These are phyloP conservation scores for Sebastiscus tertius DNA, from an alignment of 2,797 vertebrate genomes.

Conservation along the genomic window DNA sequence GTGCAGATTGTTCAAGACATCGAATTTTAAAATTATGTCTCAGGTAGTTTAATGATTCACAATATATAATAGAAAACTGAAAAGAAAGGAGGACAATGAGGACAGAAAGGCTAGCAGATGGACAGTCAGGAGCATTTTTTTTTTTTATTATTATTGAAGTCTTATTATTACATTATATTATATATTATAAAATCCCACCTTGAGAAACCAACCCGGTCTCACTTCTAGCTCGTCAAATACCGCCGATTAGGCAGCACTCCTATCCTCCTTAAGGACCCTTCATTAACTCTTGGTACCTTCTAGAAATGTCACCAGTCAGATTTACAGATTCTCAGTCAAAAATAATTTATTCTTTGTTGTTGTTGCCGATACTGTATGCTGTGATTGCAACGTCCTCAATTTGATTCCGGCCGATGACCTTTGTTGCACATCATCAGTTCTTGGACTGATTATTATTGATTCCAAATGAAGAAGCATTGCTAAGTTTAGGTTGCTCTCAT, in stretches of 20 bases:
- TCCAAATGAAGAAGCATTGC: not conserved
- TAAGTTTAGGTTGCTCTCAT: too few relatives aligned
- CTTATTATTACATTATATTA: not conserved
- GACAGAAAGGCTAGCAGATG: not conserved
- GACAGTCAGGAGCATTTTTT: not conserved
- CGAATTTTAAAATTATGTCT: not conserved
- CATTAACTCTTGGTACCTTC: not conserved
- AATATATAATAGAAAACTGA: not conserved
- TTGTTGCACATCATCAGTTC: not conserved
- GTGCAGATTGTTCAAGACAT: not conserved
- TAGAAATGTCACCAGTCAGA: constrained; percentile 8
- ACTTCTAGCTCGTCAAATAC: not conserved
- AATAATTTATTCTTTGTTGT: not conserved
- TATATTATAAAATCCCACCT: not conserved
- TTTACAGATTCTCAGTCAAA: not conserved
- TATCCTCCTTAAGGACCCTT: not conserved
- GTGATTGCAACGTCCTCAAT: not conserved
- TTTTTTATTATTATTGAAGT: not conserved
- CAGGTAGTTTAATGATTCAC: not conserved
- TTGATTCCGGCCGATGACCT: not conserved
- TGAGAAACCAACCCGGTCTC: not conserved
- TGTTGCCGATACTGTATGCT: not conserved
- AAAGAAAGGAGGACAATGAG: not conserved
- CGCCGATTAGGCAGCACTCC: too few relatives aligned
- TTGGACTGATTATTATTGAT: not conserved